phyloP scores from a whole-genome alignment of 2,113 vertebrate genomes.

The Actenoides hombroni region DNA sequence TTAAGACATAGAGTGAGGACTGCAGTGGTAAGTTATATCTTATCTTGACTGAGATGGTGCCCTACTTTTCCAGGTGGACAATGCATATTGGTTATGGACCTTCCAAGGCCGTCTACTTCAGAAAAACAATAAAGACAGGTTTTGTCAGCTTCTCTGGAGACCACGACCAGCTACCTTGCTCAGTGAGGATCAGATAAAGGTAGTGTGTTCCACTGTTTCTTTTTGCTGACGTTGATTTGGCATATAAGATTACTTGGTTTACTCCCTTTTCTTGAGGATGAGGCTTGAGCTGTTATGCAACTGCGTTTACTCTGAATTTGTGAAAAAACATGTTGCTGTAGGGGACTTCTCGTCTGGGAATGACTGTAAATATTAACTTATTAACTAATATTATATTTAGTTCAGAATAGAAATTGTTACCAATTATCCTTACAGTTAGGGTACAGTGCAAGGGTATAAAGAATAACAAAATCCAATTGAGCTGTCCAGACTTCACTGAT shows the following conservation, averaged over 20 bases:
- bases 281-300: neutral
- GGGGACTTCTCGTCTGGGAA: neutral
- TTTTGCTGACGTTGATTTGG: neutral
- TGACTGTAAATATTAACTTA: neutral
- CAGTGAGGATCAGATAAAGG: slow-evolving; percentile 89
- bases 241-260: neutral
- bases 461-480: neutral
- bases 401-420: neutral
- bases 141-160: slow-evolving; percentile 97
- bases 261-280: neutral
- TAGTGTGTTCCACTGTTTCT: neutral
- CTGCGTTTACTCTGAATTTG: neutral
- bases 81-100: slow-evolving; percentile 98
- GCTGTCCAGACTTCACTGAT: neutral
- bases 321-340: neutral
- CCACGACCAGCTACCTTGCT: slow-evolving; percentile 89
- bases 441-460: neutral
- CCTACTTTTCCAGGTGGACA: slow-evolving; percentile 87
- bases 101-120: slow-evolving; percentile 97
- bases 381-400: too few species aligned
- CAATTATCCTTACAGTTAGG: neutral
- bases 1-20: neutral
- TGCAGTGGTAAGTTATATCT: neutral
- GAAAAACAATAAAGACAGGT: slow-evolving; percentile 96
- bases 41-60: neutral